Base-by-base conservation (phyloP, 2,888 invertebrate genomes). In the Leucophenga maculata region DNA sequence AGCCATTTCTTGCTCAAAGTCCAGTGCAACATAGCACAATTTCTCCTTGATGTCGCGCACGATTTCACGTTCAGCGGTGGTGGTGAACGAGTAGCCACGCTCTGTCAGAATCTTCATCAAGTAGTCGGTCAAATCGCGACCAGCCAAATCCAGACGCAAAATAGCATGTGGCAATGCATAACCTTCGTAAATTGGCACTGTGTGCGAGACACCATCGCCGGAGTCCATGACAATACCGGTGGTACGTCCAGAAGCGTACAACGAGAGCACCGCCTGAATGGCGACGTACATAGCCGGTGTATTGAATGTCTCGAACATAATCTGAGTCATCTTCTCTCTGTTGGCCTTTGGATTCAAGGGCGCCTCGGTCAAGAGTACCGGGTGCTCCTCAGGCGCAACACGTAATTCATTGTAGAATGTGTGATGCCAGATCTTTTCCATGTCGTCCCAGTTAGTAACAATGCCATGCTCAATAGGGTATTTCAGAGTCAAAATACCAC, bases 401-500 rank as follows among this genome's bases (percentile, higher is more conserved):
- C 98, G 94, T 87, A 98, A 92, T 90, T 97, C 97, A 89, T 98
- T 98, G 94, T 98, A 98, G 93, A 98, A 98, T 86, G 97, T 97
- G 92, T 98, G 97, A 89, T 98, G 97, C 97, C 97, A 98, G 91
- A 98, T 97, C 90, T 98, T 97, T 91, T 98, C 97, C 97, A 98
- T 97, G 88, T 97, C 97, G 86, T 97, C 97, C 97, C 97, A 97
- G 93, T 97, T 97, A 90, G 97, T 97, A 87, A 97, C 96, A 90
- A 97, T 97, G 86, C 97, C 97, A 91, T 97, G 97, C 90, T 97
- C 97, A 90, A 97, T 97, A 86, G 97, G 97, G 91, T 97, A 97
- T 89, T 97, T 97, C 86, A 97, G 91, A 76, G 97, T 97, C 82
- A 97, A 93, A 90, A 97, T 97, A 90, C 97, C 94, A 83, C 91